phyloP scores from a whole-genome alignment of 2,888 invertebrate species.

The Hoplodrina ambigua region DNA sequence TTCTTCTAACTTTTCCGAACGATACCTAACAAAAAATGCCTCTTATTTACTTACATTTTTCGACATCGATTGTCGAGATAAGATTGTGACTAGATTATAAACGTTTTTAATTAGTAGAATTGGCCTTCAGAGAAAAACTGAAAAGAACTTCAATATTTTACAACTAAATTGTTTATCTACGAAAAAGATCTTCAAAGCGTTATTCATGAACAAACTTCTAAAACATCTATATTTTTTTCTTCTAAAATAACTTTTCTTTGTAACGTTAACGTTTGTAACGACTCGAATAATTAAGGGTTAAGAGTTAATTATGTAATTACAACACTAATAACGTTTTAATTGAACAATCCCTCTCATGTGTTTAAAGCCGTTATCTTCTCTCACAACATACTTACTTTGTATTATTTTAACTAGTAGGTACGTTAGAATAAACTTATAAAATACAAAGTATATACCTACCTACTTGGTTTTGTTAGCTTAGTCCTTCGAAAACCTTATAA shows the following conservation, averaged over 20 bases:
- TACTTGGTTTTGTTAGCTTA: slow-evolving; percentile 15
- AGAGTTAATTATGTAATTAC: slow-evolving; percentile 44
- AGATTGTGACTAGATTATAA: too few species aligned
- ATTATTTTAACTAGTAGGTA: slow-evolving; percentile 30
- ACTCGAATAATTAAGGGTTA: slow-evolving; percentile 47
- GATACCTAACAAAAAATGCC: too few species aligned
- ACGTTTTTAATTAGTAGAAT: background rate
- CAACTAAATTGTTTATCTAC: background rate
- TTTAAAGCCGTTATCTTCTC: slow-evolving; percentile 27
- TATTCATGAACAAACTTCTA: slow-evolving; percentile 16
- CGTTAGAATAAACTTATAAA: slow-evolving; percentile 19
- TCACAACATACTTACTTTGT: slow-evolving; percentile 1
- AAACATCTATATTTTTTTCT: slow-evolving; percentile 21
- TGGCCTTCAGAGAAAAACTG: background rate
- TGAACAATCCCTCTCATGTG: slow-evolving; percentile 27
- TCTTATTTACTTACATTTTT: too few species aligned
- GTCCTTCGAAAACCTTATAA: slow-evolving; percentile 37
- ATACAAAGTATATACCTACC: slow-evolving; percentile 1
- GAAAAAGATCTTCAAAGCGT: slow-evolving; percentile 31
- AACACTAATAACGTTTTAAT: slow-evolving; percentile 41
- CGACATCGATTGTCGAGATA: too few species aligned
- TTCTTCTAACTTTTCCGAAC: too few species aligned
- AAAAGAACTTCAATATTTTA: background rate
- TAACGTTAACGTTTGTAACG: slow-evolving; percentile 39
- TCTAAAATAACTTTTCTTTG: slow-evolving; percentile 38